Percentiles rank a stretch among this genome's conserved stretches.
Evolutionary conservation across 2,797 vertebrate genomes (phyloP).

Genomic region (Gymnopithys bicolor): DNA sequence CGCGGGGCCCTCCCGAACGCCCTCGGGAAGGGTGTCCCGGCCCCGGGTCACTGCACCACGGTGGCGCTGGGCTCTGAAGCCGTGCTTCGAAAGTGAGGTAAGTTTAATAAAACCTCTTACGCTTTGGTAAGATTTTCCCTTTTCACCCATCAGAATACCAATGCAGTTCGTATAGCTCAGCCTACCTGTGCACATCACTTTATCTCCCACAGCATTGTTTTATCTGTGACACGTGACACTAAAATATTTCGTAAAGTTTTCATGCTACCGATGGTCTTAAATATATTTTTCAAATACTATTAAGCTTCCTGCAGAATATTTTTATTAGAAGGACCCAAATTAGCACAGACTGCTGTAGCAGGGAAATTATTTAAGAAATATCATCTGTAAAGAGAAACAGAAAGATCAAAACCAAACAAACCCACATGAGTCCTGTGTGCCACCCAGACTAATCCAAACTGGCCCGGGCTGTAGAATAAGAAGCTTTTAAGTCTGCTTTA

Average conservation of each 20-base stretch:
- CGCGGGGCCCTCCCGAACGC: too few species aligned
- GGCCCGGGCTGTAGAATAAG: background rate
- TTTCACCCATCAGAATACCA: accelerated
- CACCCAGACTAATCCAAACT: background rate
- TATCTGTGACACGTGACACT: accelerated
- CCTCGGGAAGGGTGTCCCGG: too few species aligned
- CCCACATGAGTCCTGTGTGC: accelerated
- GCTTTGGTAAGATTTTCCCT: background rate
- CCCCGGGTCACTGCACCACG: too few species aligned
- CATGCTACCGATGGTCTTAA: background rate
- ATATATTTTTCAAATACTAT: background rate
- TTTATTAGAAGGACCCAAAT: background rate
- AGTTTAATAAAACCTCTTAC: background rate
- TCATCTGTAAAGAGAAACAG: accelerated
- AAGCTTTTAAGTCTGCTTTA: background rate
- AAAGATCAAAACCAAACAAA: background rate
- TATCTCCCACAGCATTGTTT: background rate
- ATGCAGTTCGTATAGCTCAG: accelerated
- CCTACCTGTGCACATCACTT: accelerated
- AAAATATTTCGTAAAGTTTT: background rate
- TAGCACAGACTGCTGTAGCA: background rate
- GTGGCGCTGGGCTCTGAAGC: too few species aligned
- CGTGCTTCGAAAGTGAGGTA: too few species aligned
- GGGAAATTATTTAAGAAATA: background rate
- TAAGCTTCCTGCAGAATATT: background rate